phyloP scores from a whole-genome alignment of 2,113 vertebrate genomes.

The Mesitornis unicolor region DNA sequence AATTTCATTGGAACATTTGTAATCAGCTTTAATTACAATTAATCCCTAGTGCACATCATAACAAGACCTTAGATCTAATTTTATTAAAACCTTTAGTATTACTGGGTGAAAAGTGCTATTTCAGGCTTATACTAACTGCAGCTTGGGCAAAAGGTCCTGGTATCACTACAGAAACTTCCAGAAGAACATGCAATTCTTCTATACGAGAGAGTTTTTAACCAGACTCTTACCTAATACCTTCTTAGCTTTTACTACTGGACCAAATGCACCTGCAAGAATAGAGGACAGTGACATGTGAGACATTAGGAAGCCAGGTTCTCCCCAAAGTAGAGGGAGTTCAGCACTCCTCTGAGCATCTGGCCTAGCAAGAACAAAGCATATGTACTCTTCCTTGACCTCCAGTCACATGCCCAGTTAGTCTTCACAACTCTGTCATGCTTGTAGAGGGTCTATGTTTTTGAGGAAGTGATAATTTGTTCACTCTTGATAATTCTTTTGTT shows the following conservation, averaged over 20 bases:
- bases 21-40: not conserved
- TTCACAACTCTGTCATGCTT: not conserved
- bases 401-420: not conserved
- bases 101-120: not conserved
- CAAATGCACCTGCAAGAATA: not conserved
- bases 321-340: not conserved
- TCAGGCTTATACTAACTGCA: not conserved
- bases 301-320: not conserved
- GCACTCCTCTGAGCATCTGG: not conserved
- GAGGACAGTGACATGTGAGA: not conserved
- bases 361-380: not conserved
- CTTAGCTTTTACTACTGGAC: not conserved
- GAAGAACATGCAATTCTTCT: not conserved
- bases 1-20: not conserved
- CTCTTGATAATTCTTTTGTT: not conserved
- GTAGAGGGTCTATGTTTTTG: not conserved
- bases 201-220: not conserved
- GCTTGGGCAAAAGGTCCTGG: not conserved
- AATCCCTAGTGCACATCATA: not conserved
- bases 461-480: not conserved
- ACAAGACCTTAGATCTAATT: not conserved
- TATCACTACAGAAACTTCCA: not conserved
- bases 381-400: not conserved
- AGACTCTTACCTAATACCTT: not conserved
- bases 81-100: not conserved